These are phyloP conservation scores for Pardosa pseudoannulata DNA, from an alignment of 2,888 invertebrate genomes.

Conservation along the genomic window DNA sequence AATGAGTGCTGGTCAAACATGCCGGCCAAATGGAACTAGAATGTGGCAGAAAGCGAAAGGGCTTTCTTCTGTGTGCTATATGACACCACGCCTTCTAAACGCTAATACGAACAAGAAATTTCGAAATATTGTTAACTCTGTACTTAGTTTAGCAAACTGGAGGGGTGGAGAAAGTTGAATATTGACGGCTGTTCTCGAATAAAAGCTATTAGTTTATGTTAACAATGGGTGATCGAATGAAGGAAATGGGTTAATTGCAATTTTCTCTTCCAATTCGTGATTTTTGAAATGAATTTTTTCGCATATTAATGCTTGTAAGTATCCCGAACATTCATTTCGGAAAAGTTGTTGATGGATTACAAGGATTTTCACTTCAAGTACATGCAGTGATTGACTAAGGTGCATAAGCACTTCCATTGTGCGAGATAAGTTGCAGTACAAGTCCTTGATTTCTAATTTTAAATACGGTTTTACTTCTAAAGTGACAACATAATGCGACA, in stretches of 20 bases:
- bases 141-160: background rate
- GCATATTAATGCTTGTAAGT: background rate
- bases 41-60: conserved; percentile 31
- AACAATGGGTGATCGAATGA: conserved; percentile 30
- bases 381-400: background rate
- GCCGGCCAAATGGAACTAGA: conserved; percentile 42
- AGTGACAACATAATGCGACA: too few species aligned
- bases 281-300: background rate
- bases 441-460: too few species aligned
- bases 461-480: too few species aligned
- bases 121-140: conserved; percentile 35
- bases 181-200: conserved; percentile 32
- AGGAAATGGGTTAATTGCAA: conserved; percentile 55
- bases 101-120: conserved; percentile 21
- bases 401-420: too few species aligned
- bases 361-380: background rate
- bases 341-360: conserved; percentile 16
- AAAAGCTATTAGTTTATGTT: conserved; percentile 56
- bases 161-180: conserved; percentile 1
- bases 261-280: conserved; percentile 10
- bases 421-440: too few species aligned
- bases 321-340: background rate
- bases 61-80: conserved; percentile 22
- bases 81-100: conserved; percentile 44
- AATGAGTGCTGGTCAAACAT: conserved; percentile 61